These are phyloP conservation scores for Eptatretus burgeri DNA, from an alignment of 2,113 vertebrate genomes.

Conservation along the genomic window DNA sequence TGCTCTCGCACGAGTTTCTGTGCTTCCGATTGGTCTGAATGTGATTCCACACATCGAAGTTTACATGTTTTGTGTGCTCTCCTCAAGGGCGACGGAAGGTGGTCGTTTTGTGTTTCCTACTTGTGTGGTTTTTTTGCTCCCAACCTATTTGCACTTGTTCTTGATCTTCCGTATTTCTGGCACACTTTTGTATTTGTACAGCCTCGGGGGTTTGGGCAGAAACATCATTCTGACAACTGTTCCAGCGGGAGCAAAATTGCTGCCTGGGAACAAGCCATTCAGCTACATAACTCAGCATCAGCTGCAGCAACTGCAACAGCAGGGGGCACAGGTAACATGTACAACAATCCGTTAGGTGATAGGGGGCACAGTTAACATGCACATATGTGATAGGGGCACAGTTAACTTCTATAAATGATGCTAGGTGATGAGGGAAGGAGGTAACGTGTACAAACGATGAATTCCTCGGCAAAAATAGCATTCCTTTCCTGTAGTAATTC, in stretches of 20 bases:
- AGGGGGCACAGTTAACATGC: too few relatives aligned
- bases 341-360: too few relatives aligned
- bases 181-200: conserved; percentile 12
- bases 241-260: conserved; percentile 77
- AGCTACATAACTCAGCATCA: conserved; percentile 90
- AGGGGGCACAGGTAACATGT: conserved; percentile 12
- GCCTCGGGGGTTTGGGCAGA: conserved; percentile 55
- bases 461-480: too few relatives aligned
- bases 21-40: too few relatives aligned
- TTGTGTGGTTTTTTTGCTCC: background rate
- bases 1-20: too few relatives aligned
- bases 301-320: conserved; percentile 84
- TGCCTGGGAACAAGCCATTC: conserved; percentile 78
- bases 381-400: too few relatives aligned
- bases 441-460: too few relatives aligned
- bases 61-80: background rate
- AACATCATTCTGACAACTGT: conserved; percentile 94
- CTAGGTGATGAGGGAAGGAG: too few relatives aligned
- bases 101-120: background rate
- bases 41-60: background rate
- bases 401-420: too few relatives aligned
- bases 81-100: background rate
- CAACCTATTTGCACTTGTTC: background rate
- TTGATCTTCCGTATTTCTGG: conserved; percentile 8
- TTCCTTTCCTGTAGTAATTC: too few relatives aligned